Evolutionary conservation across 2,797 vertebrate genomes (phyloP).

Genomic region (Morelia viridis): DNA sequence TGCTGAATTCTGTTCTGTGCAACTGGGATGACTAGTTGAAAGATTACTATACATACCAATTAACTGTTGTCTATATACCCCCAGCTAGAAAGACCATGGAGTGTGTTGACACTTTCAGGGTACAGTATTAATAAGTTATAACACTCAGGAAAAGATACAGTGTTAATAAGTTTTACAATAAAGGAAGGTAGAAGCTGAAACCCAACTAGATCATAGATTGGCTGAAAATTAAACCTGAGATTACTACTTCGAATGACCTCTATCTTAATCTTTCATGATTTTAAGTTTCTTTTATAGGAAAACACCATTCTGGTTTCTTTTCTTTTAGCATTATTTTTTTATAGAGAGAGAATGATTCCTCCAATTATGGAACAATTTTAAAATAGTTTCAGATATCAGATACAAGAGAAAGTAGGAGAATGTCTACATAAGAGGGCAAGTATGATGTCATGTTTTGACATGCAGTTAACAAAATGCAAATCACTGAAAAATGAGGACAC

Average conservation of each 20-base stretch:
- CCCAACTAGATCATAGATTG: neutral
- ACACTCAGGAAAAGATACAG: neutral
- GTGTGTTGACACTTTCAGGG: neutral
- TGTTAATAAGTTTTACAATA: neutral
- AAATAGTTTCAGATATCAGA: neutral
- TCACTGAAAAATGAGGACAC: neutral
- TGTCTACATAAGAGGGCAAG: neutral
- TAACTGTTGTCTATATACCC: neutral
- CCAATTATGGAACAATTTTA: neutral
- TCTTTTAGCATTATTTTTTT: neutral
- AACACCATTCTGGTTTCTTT: neutral
- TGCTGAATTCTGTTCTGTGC: neutral
- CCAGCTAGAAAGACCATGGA: neutral
- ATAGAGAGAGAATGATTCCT: neutral
- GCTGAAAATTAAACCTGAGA: neutral
- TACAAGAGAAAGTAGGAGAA: neutral
- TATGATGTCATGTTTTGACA: neutral
- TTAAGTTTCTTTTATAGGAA: neutral
- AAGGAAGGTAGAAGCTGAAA: neutral
- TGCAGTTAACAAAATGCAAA: neutral
- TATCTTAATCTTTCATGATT: neutral
- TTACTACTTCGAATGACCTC: neutral
- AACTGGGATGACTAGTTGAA: too few relatives aligned
- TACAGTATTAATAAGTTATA: neutral
- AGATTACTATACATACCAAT: too few relatives aligned